A percentile compares a stretch with the other conserved stretches of the same genome.
phyloP scores from a whole-genome alignment of 2,113 vertebrate genomes.

The Triplophysa tibetana region DNA sequence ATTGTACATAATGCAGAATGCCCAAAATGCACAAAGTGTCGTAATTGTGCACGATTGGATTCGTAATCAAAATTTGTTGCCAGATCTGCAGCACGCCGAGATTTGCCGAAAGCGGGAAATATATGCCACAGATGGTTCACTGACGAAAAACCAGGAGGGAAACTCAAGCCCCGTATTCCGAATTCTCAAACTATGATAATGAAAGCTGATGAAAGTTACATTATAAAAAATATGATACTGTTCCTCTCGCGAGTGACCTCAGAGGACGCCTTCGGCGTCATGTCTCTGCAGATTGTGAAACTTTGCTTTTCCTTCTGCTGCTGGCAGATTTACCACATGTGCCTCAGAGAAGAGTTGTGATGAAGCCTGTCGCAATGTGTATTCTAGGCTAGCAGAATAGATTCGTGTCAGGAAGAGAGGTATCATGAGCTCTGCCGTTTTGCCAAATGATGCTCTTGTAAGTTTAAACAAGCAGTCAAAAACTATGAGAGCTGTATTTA shows the following conservation, averaged over 20 bases:
- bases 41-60: conserved; percentile 35
- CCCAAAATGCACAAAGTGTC: conserved; percentile 11
- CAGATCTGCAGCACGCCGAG: conserved; percentile 13
- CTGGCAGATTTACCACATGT: conserved; percentile 20
- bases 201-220: conserved; percentile 42
- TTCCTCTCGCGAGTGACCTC: conserved; percentile 13
- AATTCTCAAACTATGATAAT: conserved; percentile 42
- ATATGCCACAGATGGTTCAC: conserved; percentile 8
- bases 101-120: not conserved
- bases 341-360: conserved; percentile 10
- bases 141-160: conserved; percentile 31
- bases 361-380: not conserved
- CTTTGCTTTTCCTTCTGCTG: conserved; percentile 15
- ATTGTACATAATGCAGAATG: conserved; percentile 22
- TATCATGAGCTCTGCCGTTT: not conserved
- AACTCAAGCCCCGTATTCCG: not conserved
- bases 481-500: not conserved
- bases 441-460: not conserved
- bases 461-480: not conserved
- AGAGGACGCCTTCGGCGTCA: conserved; percentile 30
- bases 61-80: conserved; percentile 30
- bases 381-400: conserved; percentile 15
- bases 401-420: conserved; percentile 1
- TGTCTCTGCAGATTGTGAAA: conserved; percentile 13
- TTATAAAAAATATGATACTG: conserved; percentile 43